Percentiles rank a stretch among this genome's conserved stretches.
Evolutionary conservation across 1,140 invertebrate species (phyloP).

Genomic region (Lethocerus indicus): DNA sequence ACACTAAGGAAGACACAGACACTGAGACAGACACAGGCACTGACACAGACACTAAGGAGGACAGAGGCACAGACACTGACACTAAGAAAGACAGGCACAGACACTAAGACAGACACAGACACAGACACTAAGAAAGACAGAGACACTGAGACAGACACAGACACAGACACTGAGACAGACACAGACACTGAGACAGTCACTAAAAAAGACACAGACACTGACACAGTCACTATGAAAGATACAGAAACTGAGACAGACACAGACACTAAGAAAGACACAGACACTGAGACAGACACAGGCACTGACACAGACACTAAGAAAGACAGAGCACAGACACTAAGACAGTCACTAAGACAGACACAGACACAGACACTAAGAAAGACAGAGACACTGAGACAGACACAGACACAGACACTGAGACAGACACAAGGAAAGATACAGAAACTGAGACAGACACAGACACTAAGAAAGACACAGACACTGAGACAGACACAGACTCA

Average conservation of each 20-base stretch:
- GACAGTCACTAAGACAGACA: not conserved
- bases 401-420: not conserved
- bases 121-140: not conserved
- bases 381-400: not conserved
- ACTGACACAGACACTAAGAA: not conserved
- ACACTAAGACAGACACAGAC: not conserved
- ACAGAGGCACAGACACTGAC: not conserved
- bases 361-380: not conserved
- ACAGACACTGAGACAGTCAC: not conserved
- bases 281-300: not conserved
- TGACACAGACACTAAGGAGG: not conserved
- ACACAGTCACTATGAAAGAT: not conserved
- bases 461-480: not conserved
- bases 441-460: not conserved
- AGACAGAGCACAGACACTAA: not conserved
- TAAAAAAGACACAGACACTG: not conserved
- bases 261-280: not conserved
- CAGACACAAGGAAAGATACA: not conserved
- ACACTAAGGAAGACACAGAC: not conserved
- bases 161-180: not conserved
- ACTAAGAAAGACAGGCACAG: not conserved
- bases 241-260: not conserved
- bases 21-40: not conserved
- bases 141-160: not conserved
- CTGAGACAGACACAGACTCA: not conserved